phyloP scores from a whole-genome alignment of 2,113 vertebrate genomes.

The Lophius piscatorius region DNA sequence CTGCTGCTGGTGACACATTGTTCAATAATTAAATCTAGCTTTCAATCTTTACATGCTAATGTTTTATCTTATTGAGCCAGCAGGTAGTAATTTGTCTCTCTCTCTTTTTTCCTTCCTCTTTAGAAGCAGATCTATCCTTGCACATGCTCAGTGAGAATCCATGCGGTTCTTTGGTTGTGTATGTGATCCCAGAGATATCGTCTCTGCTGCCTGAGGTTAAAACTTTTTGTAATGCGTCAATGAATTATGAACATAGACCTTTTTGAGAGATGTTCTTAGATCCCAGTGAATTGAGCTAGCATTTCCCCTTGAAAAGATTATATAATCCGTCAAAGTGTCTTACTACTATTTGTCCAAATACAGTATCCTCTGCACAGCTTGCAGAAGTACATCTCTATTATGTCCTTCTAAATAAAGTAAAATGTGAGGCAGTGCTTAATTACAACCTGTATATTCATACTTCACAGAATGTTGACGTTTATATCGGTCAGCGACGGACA shows the following conservation, averaged over 20 bases:
- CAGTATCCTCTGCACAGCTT: neutral
- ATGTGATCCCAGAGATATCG: slow-evolving; percentile 85
- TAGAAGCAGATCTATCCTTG: slow-evolving; percentile 86
- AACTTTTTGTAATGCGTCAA: neutral
- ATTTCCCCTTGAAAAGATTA: neutral
- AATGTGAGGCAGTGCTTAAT: neutral
- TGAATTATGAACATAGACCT: neutral
- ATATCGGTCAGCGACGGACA: slow-evolving; percentile 86
- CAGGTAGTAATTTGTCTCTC: neutral
- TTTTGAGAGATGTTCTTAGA: neutral
- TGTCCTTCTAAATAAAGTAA: neutral
- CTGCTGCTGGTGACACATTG: slow-evolving; percentile 80
- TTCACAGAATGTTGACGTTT: slow-evolving; percentile 80
- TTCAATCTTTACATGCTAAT: neutral
- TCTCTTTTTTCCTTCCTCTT: neutral
- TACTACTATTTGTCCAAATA: neutral
- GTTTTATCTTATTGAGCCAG: neutral
- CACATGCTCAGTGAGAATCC: slow-evolving; percentile 76
- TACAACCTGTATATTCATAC: neutral
- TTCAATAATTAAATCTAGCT: neutral
- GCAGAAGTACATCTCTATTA: neutral
- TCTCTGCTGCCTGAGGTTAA: slow-evolving; percentile 86
- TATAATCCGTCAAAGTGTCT: neutral
- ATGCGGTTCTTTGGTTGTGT: slow-evolving; percentile 86
- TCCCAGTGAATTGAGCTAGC: neutral